A percentile compares a stretch with the other conserved stretches of the same genome.
Conservation (phyloP, 2,888 invertebrate genomes). For the Hypercompe scribonia region DNA sequence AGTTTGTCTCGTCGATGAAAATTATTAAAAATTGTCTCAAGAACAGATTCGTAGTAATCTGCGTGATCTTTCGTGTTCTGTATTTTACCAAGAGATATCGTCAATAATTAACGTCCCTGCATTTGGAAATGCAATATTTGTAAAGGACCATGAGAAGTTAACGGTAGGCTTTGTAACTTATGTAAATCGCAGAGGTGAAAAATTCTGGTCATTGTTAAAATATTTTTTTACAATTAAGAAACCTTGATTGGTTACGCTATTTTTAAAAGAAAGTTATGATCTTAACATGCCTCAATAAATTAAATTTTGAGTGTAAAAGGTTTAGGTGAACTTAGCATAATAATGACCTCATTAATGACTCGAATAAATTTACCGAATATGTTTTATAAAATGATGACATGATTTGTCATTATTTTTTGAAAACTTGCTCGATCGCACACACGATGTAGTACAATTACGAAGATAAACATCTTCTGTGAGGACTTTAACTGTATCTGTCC, state of each 20-base stretch:
- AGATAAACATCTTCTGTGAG: not conserved
- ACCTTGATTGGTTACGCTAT: not conserved
- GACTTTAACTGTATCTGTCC: not conserved
- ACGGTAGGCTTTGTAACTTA: not conserved
- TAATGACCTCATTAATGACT: not conserved
- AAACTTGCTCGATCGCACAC: conserved; percentile 29
- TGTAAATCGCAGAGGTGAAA: not conserved
- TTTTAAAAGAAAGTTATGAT: not conserved
- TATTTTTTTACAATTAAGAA: too few relatives aligned
- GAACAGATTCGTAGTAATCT: not conserved
- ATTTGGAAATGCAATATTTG: not conserved
- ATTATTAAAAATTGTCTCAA: not conserved
- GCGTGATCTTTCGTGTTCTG: too few relatives aligned
- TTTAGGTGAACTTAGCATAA: not conserved
- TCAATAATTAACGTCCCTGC: not conserved
- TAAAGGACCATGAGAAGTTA: not conserved
- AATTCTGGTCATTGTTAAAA: too few relatives aligned
- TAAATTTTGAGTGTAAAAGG: not conserved
- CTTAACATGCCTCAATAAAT: not conserved
- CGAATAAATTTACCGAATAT: not conserved
- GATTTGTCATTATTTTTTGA: conserved; percentile 21
- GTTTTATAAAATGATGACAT: conserved; percentile 10
- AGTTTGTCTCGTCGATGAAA: not conserved
- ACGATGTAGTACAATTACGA: conserved; percentile 28
- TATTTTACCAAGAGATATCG: not conserved